Percentiles rank a stretch among this genome's conserved stretches.
These are phyloP conservation scores for Petrolisthes cinctipes DNA, from an alignment of 2,888 invertebrate species.

Conservation along the genomic window DNA sequence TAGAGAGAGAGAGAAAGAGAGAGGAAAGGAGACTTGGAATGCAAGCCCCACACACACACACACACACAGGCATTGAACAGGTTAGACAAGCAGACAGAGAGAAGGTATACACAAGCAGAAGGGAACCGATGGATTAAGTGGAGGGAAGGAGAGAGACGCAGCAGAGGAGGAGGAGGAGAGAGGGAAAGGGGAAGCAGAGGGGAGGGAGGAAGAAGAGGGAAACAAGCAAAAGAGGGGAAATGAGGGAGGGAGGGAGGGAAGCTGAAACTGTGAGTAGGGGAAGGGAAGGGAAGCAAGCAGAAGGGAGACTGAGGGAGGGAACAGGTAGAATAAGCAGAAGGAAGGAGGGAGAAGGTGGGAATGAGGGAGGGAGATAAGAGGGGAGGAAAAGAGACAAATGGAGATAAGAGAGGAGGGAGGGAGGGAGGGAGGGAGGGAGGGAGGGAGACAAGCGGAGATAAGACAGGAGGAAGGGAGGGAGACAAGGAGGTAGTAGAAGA, in stretches of 20 bases:
- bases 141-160: not conserved
- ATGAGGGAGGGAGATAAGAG: not conserved
- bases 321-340: not conserved
- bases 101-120: not conserved
- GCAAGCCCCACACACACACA: too few relatives aligned
- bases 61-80: too few relatives aligned
- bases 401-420: not conserved
- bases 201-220: not conserved
- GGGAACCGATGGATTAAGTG: not conserved
- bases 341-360: not conserved
- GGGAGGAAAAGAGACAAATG: not conserved
- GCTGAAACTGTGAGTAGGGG: not conserved
- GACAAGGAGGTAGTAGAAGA: not conserved
- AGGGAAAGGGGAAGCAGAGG: not conserved
- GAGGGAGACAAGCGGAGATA: too few relatives aligned
- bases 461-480: not conserved
- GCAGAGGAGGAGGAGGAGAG: too few relatives aligned
- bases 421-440: constrained; percentile 4
- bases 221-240: too few relatives aligned
- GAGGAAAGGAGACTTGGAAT: too few relatives aligned
- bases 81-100: too few relatives aligned
- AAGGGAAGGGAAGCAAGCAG: not conserved
- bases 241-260: not conserved
- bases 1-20: too few relatives aligned
- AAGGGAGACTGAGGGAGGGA: not conserved